Base-by-base conservation (phyloP, 2,888 invertebrate species). In the Drosophila borealis region DNA sequence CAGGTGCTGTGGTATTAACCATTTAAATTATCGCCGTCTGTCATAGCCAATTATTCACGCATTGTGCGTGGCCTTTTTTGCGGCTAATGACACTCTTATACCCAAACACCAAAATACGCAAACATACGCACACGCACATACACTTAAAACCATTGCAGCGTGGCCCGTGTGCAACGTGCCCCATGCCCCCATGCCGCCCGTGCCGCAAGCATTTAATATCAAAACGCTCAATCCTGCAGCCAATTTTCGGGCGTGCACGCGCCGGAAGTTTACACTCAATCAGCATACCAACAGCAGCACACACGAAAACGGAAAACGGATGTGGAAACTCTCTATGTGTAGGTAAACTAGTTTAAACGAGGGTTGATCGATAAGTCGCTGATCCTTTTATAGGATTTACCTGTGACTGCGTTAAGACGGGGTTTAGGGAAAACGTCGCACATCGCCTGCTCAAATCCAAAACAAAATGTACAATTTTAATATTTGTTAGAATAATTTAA, bases 31-130 rank as follows among this genome's bases (percentile, higher is more conserved):
- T 78, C 75, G 62, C 57, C 59, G 69, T 72, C 64, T 69, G 72
- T 71, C 59, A 67, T 70, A 60, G 79, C 80, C 86, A 88, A 89
- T 88, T 89, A 88, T 84, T 89, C 74, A 81, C 83, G 84, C 80
- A 87, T 80, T 81, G 75, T 79, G 78, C 76, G 74, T 62, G 50
- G 48, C 48, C 36, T 59, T 69, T 78, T 74, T 78, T 71, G 44
- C 54, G 72, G 61, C 77, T 72, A 74, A 73, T 74, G 56, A 64
- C 70, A 69, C 78, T 66, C 50, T 57, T 71, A 61, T 67, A 37
- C 41, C 21, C 62, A 19, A 51, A 49, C 44, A 68, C 48, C 39
- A 49, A 62, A 39, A 56, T 14, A 60, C 42, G 39, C 54, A 57
- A 34, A 39, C 39, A 34, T 36, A 21, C 14, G 45, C 45, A 39